Evolutionary conservation across 2,888 invertebrate species (phyloP).

Genomic region (Pemphredon lugubris): DNA sequence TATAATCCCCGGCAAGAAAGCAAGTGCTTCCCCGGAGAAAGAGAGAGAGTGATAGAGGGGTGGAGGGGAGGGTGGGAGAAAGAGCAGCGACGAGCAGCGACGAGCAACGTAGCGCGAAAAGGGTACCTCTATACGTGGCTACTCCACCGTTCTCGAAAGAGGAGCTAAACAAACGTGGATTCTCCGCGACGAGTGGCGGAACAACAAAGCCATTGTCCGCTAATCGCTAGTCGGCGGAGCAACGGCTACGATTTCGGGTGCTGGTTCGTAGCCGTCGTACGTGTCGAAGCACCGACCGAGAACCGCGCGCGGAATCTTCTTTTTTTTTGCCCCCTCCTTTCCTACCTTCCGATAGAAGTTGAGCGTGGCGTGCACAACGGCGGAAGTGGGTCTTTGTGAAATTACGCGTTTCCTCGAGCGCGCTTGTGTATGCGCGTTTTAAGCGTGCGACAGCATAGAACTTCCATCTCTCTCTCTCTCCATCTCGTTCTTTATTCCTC

Average conservation of each 20-base stretch:
- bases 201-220: conserved; percentile 60
- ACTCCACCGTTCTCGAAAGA: conserved; percentile 20
- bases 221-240: conserved; percentile 50
- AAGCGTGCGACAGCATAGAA: no score
- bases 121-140: conserved; percentile 4
- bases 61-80: background rate
- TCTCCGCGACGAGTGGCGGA: conserved; percentile 47
- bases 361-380: background rate
- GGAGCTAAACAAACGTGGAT: conserved; percentile 42
- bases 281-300: no score
- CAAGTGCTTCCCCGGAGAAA: background rate
- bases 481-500: no score
- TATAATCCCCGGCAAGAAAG: background rate
- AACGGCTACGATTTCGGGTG: conserved; percentile 29
- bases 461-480: no score
- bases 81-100: background rate
- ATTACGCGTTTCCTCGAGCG: background rate
- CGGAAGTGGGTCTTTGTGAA: background rate
- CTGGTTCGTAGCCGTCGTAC: conserved; percentile 3
- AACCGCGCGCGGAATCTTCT: no score
- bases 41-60: no score
- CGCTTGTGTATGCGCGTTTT: no score
- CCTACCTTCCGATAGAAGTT: background rate
- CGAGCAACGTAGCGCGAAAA: background rate
- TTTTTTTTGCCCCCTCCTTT: background rate